Evolutionary conservation across 1,140 invertebrate species (phyloP).

Genomic region (Vollenhovia emeryi): DNA sequence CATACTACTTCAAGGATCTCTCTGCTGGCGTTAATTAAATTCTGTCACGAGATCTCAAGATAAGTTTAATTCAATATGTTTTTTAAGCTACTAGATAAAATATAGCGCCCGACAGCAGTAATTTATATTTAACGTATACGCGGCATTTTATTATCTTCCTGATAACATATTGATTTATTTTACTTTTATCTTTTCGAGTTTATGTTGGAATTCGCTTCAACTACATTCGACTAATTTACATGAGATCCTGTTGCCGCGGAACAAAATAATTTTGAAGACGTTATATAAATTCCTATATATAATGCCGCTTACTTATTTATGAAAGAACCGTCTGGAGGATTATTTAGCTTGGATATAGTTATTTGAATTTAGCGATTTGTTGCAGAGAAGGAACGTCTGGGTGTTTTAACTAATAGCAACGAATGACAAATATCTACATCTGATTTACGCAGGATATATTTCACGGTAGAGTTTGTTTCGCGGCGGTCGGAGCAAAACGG

Average conservation of each 20-base stretch:
- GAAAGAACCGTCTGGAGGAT: background rate
- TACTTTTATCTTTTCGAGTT: background rate
- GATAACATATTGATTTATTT: background rate
- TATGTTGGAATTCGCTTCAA: background rate
- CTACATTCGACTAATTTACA: background rate
- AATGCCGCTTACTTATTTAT: background rate
- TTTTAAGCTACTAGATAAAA: background rate
- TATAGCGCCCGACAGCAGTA: background rate
- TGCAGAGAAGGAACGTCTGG: background rate
- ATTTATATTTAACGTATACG: background rate
- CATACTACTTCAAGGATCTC: background rate
- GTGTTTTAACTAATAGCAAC: conserved; percentile 20
- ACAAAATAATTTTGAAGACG: conserved; percentile 1
- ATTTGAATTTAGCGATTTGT: background rate
- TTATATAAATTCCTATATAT: background rate
- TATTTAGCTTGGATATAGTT: background rate
- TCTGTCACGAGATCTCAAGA: background rate
- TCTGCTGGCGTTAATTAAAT: background rate
- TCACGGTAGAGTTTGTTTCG: conserved; percentile 33
- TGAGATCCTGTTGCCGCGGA: background rate
- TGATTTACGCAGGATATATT: conserved; percentile 32
- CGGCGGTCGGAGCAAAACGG: conserved; percentile 42
- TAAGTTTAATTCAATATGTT: background rate
- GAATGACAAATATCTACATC: conserved; percentile 32
- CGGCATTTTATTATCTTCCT: background rate